Evolutionary conservation across 2,888 invertebrate genomes (phyloP), one percentile per base, ranked within the genome.

Genomic region (Epinotia nisella): DNA sequence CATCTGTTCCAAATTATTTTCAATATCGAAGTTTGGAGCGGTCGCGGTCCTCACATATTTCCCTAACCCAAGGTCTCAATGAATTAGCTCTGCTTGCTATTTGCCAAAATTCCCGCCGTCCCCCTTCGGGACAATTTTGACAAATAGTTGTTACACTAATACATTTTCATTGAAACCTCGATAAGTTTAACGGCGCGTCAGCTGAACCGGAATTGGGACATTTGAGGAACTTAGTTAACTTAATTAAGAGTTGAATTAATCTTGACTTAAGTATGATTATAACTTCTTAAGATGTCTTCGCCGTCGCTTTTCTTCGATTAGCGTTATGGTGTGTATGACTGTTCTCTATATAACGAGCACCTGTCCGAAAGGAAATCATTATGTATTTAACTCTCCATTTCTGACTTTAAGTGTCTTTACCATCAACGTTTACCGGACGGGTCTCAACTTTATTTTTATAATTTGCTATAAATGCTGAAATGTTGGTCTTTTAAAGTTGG

Each of bases 121-220:
- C 75, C 88, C 91, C 87, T 87, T 86, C 79, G 89, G 90, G 89
- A 88, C 87, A 88, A 91, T 90, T 92, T 89, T 92, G 91, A 92
- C 91, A 90, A 92, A 92, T 92, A 93, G 92, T 92, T 88, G 84
- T 83, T 85, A 85, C 85, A 88, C 88, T 90, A 91, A 92, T 92
- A 91, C 90, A 92, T 92, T 92, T 90, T 87, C 91, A 90, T 90
- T 90, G 90, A 91, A 90, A 88, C 86, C 89, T 81, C 81, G 85
- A 88, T 89, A 92, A 89, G 85, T 90, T 91, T 83, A 77, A 73
- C 75, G 74, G 81, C 72, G 76, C 88, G 87, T 88, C 88, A 88
- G 88, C 86, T 84, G 85, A 88, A 83, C 84, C 85, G 82, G 83
- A 90, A 90, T 88, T 87, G 89, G 90, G 85, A 87, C 87, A 85